Evolutionary conservation across 2,888 invertebrate genomes (phyloP).

Genomic region (Drosophila gaucha): DNA sequence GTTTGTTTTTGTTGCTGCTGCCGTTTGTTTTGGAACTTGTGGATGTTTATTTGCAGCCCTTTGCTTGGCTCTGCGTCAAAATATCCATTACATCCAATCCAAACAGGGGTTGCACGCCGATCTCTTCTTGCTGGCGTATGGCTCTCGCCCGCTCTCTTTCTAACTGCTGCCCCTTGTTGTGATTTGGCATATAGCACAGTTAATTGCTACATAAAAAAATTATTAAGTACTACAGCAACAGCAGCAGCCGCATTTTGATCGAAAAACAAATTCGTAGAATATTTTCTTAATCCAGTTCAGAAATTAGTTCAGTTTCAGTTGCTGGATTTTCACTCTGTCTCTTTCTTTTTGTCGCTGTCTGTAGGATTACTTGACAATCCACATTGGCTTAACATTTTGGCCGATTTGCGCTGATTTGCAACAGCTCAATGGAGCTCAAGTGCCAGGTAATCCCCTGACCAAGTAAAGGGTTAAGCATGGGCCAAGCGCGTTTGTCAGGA

Average conservation of each 20-base stretch:
- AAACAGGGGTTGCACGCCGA: conserved; percentile 74
- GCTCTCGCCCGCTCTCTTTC: conserved; percentile 19
- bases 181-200: conserved; percentile 50
- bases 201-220: conserved; percentile 51
- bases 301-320: conserved; percentile 60
- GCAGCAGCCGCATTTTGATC: conserved; percentile 32
- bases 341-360: conserved; percentile 2
- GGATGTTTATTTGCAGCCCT: conserved; percentile 82
- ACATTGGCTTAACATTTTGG: conserved; percentile 45
- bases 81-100: conserved; percentile 83
- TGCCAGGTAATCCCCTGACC: conserved; percentile 63
- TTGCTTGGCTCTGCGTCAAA: conserved; percentile 82
- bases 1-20: conserved; percentile 36
- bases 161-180: conserved; percentile 35
- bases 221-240: conserved; percentile 13
- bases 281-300: conserved; percentile 49
- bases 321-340: conserved; percentile 32
- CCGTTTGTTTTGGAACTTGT: conserved; percentile 74
- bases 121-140: conserved; percentile 50
- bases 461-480: conserved; percentile 68
- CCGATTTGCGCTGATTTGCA: conserved; percentile 63
- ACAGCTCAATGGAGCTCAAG: conserved; percentile 75
- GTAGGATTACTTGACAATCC: conserved; percentile 61
- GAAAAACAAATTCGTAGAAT: conserved; percentile 53
- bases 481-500: conserved; percentile 36